These are phyloP conservation scores for Setophaga coronata DNA, from an alignment of 2,113 vertebrate genomes.

Conservation along the genomic window DNA sequence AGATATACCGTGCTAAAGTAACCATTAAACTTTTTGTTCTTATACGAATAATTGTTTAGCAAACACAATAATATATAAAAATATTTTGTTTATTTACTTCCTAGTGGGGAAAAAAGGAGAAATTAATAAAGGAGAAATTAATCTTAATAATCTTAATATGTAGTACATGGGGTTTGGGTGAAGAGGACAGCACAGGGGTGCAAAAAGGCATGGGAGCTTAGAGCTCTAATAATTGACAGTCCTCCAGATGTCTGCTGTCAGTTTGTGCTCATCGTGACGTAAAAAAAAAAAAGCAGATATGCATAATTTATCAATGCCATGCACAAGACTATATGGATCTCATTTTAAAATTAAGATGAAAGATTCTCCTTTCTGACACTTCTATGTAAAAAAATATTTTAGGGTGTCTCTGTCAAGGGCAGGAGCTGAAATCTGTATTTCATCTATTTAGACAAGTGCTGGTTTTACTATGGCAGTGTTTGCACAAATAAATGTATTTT, in stretches of 20 bases:
- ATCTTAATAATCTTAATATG: not conserved
- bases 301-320: constrained; percentile 30
- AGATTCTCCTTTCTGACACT: not conserved
- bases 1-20: not conserved
- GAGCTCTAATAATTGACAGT: not conserved
- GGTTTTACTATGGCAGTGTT: not conserved
- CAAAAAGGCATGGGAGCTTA: not conserved
- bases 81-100: not conserved
- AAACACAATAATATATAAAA: not conserved
- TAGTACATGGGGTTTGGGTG: not conserved
- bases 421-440: not conserved
- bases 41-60: not conserved
- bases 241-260: constrained; percentile 28
- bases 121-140: not conserved
- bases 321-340: not conserved
- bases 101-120: not conserved
- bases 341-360: not conserved
- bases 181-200: not conserved
- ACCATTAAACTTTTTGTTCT: not conserved
- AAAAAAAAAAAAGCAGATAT: not conserved
- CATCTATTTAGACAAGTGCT: not conserved
- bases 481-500: not conserved
- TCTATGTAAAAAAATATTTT: not conserved
- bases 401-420: not conserved
- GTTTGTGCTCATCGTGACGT: not conserved